These are phyloP conservation scores for Takifugu bimaculatus DNA, from an alignment of 2,113 vertebrate genomes.

Conservation along the genomic window DNA sequence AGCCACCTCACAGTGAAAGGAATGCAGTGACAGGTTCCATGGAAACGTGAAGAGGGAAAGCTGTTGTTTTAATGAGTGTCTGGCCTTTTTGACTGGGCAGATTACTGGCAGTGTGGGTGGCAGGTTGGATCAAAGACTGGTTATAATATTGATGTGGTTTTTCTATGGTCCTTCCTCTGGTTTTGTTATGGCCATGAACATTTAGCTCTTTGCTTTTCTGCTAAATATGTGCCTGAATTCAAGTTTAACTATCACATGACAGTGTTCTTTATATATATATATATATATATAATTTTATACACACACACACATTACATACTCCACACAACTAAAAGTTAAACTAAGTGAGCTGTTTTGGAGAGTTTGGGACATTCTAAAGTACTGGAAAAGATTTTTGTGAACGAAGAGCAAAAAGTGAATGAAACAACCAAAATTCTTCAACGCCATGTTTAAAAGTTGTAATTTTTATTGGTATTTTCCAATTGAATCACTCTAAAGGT, in stretches of 20 bases:
- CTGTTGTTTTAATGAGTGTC: constrained; percentile 45
- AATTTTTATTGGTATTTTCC: background rate
- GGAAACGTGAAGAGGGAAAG: constrained; percentile 51
- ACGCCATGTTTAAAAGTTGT: background rate
- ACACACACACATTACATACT: too few species aligned
- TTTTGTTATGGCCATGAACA: background rate
- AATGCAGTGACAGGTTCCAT: constrained; percentile 63
- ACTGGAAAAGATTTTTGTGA: too few species aligned
- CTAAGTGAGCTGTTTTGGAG: background rate
- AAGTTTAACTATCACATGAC: constrained; percentile 15
- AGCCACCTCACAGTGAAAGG: constrained; percentile 54
- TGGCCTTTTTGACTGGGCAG: constrained; percentile 20
- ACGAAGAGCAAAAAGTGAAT: too few species aligned
- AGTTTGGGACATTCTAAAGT: background rate
- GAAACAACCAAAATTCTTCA: background rate
- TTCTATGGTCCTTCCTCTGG: constrained; percentile 15
- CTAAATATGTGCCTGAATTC: constrained; percentile 9
- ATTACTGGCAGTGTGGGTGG: constrained; percentile 42
- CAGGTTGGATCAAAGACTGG: constrained; percentile 27
- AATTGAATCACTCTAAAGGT: constrained; percentile 15
- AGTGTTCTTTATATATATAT: constrained; percentile 20
- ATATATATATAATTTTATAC: too few species aligned
- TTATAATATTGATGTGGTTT: constrained; percentile 8
- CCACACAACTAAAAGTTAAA: too few species aligned
- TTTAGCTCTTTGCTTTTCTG: constrained; percentile 1